Percentiles rank a stretch among this genome's conserved stretches.
Conservation (phyloP, 30 jellyfish, hydroid and myxozoan genomes). For the Aurelia aurita region DNA sequence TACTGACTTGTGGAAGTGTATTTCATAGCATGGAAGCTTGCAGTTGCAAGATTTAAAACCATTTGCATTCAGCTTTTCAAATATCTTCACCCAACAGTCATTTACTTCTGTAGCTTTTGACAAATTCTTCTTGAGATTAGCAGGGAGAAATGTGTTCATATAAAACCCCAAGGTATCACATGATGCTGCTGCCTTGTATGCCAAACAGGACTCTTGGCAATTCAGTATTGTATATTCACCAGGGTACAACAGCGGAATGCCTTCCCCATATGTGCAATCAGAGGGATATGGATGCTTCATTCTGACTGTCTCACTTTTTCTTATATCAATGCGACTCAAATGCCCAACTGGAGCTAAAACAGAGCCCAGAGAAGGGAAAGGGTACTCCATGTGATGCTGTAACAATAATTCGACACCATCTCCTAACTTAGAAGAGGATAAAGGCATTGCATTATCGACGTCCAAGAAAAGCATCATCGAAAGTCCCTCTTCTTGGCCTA, state of each 20-base stretch:
- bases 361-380: slow-evolving; percentile 28
- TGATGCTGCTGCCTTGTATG: background rate
- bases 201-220: slow-evolving; percentile 59
- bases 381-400: slow-evolving; percentile 48
- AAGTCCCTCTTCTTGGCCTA: slow-evolving; percentile 41
- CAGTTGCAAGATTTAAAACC: slow-evolving; percentile 51
- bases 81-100: slow-evolving; percentile 8
- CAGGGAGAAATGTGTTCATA: slow-evolving; percentile 29
- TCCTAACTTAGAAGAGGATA: background rate
- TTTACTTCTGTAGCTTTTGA: background rate
- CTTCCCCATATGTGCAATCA: slow-evolving; percentile 43
- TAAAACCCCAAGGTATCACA: slow-evolving; percentile 18
- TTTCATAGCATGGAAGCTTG: slow-evolving; percentile 50
- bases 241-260: slow-evolving; percentile 7
- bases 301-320: slow-evolving; percentile 4
- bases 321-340: slow-evolving; percentile 29
- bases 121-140: background rate
- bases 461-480: slow-evolving; percentile 18
- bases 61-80: background rate
- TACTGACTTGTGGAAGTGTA: slow-evolving; percentile 16
- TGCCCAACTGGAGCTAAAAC: slow-evolving; percentile 43
- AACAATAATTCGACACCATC: slow-evolving; percentile 40
- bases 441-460: slow-evolving; percentile 8
- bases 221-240: slow-evolving; percentile 43
- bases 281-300: slow-evolving; percentile 53